A percentile compares a stretch with the other conserved stretches of the same genome.
Conservation (phyloP, 2,113 vertebrate genomes). For the Megaleporinus macrocephalus region DNA sequence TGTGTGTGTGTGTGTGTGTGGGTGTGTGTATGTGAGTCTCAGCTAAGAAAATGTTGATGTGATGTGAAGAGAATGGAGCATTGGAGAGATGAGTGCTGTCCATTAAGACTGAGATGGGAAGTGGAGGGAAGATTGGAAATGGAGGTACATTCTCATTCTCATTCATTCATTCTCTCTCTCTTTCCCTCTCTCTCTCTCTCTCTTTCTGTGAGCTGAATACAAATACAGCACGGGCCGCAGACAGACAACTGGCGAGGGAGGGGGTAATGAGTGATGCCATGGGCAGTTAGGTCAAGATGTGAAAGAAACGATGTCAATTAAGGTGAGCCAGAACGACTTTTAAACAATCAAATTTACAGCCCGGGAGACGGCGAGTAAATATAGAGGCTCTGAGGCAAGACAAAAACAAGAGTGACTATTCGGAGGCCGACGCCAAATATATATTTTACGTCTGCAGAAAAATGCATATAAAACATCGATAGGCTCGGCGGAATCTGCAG, state of each 20-base stretch:
- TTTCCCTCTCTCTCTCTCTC: neutral
- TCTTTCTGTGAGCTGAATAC: conserved; percentile 45
- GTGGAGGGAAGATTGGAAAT: conserved; percentile 65
- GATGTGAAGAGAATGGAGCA: conserved; percentile 56
- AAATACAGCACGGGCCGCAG: conserved; percentile 6
- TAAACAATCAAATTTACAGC: conserved; percentile 83
- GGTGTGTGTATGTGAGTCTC: conserved; percentile 29
- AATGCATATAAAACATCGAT: conserved; percentile 68
- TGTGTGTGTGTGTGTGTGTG: no score
- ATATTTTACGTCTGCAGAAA: conserved; percentile 71
- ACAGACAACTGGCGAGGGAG: conserved; percentile 26
- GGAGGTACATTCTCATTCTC: conserved; percentile 53
- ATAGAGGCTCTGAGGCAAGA: conserved; percentile 73
- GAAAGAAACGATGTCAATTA: conserved; percentile 81
- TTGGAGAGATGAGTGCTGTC: conserved; percentile 71
- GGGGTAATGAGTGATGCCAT: conserved; percentile 65
- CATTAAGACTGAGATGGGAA: conserved; percentile 67
- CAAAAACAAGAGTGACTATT: conserved; percentile 63
- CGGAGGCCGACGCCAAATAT: conserved; percentile 72
- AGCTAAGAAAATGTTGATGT: conserved; percentile 57
- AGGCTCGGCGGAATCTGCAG: neutral
- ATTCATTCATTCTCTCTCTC: conserved; percentile 27
- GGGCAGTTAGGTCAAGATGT: conserved; percentile 81
- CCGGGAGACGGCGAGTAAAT: conserved; percentile 71
- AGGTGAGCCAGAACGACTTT: conserved; percentile 80